Evolutionary conservation across 2,888 invertebrate species (phyloP).

Genomic region (Anthophora plumipes): DNA sequence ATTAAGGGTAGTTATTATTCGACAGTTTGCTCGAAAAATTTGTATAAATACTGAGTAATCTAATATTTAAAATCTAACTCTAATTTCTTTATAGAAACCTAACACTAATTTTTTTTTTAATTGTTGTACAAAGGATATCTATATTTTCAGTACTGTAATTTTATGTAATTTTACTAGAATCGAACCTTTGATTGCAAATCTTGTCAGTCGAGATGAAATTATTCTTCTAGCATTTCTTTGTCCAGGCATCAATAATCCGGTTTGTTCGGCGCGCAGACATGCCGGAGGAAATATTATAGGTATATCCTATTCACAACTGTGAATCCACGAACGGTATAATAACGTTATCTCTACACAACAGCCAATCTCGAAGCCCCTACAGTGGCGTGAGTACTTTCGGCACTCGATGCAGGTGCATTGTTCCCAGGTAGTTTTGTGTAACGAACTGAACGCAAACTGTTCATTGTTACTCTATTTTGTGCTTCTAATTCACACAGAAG

Average conservation of each 20-base stretch:
- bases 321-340: conserved; percentile 51
- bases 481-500: conserved; percentile 28
- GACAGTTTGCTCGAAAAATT: too few species aligned
- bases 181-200: neutral
- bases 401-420: conserved; percentile 54
- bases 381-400: conserved; percentile 26
- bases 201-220: neutral
- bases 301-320: conserved; percentile 21
- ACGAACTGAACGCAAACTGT: conserved; percentile 26
- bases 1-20: too few species aligned
- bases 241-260: conserved; percentile 6
- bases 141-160: too few species aligned
- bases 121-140: too few species aligned
- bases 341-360: conserved; percentile 57
- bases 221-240: neutral
- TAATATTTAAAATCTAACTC: too few species aligned
- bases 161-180: neutral
- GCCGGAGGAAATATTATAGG: conserved; percentile 24
- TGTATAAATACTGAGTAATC: too few species aligned
- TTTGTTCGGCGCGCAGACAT: conserved; percentile 25
- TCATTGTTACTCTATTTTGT: conserved; percentile 32
- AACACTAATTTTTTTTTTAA: too few species aligned
- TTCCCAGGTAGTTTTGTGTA: conserved; percentile 58
- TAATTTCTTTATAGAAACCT: too few species aligned
- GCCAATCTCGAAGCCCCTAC: conserved; percentile 42